These are phyloP conservation scores for Malthinus flaveolus DNA, from an alignment of 2,888 invertebrate genomes.

Conservation along the genomic window DNA sequence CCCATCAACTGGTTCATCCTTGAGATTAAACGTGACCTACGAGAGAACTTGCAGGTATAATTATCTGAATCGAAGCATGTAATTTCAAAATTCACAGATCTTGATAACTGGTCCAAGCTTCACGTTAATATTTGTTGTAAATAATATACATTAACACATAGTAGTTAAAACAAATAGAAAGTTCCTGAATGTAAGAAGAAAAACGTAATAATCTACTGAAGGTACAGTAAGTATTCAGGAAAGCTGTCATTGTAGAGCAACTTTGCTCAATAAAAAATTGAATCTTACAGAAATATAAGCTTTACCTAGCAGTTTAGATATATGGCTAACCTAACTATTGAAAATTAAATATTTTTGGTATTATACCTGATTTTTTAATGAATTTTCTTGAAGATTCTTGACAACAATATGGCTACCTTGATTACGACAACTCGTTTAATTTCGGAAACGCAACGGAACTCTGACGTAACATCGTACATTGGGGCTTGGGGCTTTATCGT, in stretches of 20 bases:
- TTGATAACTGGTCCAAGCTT: constrained; percentile 35
- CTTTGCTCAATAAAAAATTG: neutral
- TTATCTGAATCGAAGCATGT: constrained; percentile 49
- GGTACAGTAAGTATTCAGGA: neutral
- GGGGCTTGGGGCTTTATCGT: too few relatives aligned
- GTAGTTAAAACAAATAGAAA: constrained; percentile 8
- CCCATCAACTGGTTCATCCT: constrained; percentile 46
- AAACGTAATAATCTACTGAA: constrained; percentile 3
- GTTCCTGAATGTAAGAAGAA: constrained; percentile 9
- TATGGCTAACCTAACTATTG: constrained; percentile 6
- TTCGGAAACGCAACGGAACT: neutral
- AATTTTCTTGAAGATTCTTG: constrained; percentile 9
- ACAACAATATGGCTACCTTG: constrained; percentile 24
- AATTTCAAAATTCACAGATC: constrained; percentile 42
- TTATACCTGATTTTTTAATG: constrained; percentile 22
- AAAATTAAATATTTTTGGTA: constrained; percentile 5
- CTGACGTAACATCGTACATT: too few relatives aligned
- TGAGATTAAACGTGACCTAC: constrained; percentile 49
- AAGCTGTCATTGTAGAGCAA: too few relatives aligned
- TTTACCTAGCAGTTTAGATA: too few relatives aligned
- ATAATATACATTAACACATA: constrained; percentile 12
- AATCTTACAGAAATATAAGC: neutral
- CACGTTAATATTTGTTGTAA: constrained; percentile 14
- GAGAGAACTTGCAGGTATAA: constrained; percentile 59
- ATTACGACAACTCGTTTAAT: constrained; percentile 6